phyloP scores from a whole-genome alignment of 2,113 vertebrate genomes.

The Gymnogyps californianus region DNA sequence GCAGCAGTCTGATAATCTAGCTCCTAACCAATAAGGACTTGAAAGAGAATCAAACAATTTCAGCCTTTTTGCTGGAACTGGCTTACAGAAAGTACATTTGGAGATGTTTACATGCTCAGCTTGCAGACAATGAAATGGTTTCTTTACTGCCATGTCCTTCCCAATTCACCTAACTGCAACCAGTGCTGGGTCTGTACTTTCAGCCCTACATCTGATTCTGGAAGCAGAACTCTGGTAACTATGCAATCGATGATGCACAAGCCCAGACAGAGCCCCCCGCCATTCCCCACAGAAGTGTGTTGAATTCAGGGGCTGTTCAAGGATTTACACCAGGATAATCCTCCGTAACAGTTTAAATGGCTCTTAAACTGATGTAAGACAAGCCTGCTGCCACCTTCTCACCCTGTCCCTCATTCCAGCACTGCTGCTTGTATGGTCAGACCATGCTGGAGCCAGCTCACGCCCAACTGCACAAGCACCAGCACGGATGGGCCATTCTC shows the following conservation, averaged over 20 bases:
- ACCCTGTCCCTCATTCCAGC: no score
- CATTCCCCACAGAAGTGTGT: fast-evolving
- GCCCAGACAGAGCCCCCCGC: background rate
- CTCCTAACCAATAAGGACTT: background rate
- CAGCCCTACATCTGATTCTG: background rate
- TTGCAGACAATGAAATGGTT: background rate
- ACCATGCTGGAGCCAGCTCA: background rate
- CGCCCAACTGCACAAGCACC: background rate
- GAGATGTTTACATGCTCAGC: background rate
- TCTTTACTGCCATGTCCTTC: background rate
- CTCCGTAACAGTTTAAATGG: fast-evolving
- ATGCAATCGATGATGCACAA: fast-evolving
- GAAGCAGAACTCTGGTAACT: background rate
- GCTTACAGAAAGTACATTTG: background rate
- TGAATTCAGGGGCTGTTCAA: background rate
- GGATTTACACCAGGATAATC: background rate
- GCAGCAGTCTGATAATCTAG: background rate
- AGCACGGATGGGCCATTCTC: background rate
- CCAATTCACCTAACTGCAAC: background rate
- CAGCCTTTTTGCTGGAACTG: background rate
- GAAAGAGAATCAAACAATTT: background rate
- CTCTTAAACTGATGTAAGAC: background rate
- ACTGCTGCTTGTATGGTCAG: no score
- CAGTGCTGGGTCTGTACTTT: fast-evolving
- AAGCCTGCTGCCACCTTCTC: background rate